Base-by-base conservation (phyloP, 2,888 invertebrate genomes). In the Pollenia griseotomentosa region DNA sequence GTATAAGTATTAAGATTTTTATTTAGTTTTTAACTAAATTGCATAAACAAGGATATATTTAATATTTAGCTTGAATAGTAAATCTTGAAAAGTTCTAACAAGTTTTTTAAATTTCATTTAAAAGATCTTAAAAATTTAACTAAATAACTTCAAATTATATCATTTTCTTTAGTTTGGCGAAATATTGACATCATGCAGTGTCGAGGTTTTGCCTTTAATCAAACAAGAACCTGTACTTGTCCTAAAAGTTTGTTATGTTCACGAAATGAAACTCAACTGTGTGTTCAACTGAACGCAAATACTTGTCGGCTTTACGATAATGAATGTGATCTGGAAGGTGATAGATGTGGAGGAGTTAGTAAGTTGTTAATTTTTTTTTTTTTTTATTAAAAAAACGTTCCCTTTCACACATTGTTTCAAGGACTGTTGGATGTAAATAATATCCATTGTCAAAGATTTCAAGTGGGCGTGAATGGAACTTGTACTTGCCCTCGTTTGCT, bases 121-220 rank as follows among this genome's bases (percentile, higher is more conserved):
- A 33, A 33, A 33, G 33, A 6, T 33, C 6, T 33, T 2, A 33
- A 33, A 33, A 33, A 33, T 4, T 33, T 33, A 0, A 33, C 33
- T 33, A 33, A 33, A 33, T 33, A 1, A 33, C 1, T 3, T 6
- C 0, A 33, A 33, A 33, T 33, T 6, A 33, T 55, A 53, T 44
- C 12, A n/a, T 19, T 77, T 65, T n/a, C 19, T 11, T 59, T 63
- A 86, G 85, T 48, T 65, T 86, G 85, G 82, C 82, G 10, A 12
- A 61, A 71, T 14, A 78, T 86, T 68, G 82, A 82, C 11, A 78
- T 74, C 9, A 82, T 78, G 73, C 85, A 86, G 55, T 86, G 82
- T 33, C 59, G 73, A 48, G 73, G 59, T 44, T 77, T 81, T 23
- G 16, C 11, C 14, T 48, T 66, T 19, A 75, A 75, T 71, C 75